A percentile compares a stretch with the other conserved stretches of the same genome.
Conservation (phyloP, 2,113 vertebrate genomes). For the Xyrauchen texanus region DNA sequence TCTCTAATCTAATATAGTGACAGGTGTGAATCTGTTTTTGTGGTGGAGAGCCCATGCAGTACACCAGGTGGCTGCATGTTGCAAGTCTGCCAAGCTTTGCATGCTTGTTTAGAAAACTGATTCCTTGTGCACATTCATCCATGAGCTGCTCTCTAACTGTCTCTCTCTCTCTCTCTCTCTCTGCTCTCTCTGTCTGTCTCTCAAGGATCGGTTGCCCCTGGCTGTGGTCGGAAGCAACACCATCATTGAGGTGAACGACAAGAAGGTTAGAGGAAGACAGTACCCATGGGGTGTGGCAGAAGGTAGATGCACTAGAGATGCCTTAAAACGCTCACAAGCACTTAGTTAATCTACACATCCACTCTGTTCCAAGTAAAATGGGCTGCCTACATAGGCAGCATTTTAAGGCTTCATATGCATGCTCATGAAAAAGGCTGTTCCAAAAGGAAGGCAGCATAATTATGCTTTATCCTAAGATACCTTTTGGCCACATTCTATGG, state of each 20-base stretch:
- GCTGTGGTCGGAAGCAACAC: constrained; percentile 98
- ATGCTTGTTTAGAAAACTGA: not conserved
- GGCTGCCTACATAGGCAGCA: too few relatives aligned
- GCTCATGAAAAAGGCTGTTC: too few relatives aligned
- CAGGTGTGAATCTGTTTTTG: too few relatives aligned
- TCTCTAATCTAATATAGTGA: too few relatives aligned
- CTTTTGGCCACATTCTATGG: too few relatives aligned
- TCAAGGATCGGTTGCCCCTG: constrained; percentile 93
- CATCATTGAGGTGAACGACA: constrained; percentile 95
- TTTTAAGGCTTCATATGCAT: too few relatives aligned
- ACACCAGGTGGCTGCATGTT: not conserved
- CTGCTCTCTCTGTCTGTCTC: constrained; percentile 49
- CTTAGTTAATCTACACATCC: not conserved
- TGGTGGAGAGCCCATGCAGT: not conserved
- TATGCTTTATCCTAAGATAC: too few relatives aligned
- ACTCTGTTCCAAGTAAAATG: not conserved
- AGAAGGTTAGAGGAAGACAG: constrained; percentile 92
- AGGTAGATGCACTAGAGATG: constrained; percentile 74
- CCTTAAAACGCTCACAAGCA: not conserved
- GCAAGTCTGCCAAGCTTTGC: not conserved
- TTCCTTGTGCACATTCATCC: constrained; percentile 6
- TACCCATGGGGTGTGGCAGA: constrained; percentile 99
- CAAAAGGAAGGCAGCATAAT: too few relatives aligned
- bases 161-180: not conserved
- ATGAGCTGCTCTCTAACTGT: not conserved